Evolutionary conservation across 1,140 invertebrate species (phyloP).

Genomic region (Penaeus vannamei): DNA sequence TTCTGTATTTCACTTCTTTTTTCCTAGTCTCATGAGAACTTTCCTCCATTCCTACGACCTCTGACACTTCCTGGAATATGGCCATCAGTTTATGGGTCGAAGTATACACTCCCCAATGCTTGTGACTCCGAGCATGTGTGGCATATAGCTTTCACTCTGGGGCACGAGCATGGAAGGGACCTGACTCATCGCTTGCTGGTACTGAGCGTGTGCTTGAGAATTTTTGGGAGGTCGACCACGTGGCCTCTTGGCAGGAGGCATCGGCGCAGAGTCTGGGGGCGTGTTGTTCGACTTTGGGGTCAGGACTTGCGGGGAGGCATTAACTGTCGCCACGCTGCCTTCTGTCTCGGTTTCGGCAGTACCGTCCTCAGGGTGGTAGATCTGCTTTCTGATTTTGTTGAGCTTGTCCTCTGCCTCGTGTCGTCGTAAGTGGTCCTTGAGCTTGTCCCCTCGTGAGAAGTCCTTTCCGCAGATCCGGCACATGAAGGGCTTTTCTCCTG

Average conservation of each 20-base stretch:
- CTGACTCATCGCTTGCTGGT: constrained; percentile 51
- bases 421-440: constrained; percentile 66
- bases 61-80: neutral
- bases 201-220: constrained; percentile 40
- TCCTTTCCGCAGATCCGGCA: constrained; percentile 66
- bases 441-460: constrained; percentile 67
- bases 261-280: constrained; percentile 28
- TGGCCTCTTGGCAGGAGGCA: constrained; percentile 56
- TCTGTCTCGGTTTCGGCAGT: constrained; percentile 11
- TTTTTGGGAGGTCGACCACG: constrained; percentile 44
- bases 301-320: constrained; percentile 34
- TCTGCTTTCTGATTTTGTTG: constrained; percentile 66
- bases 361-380: constrained; percentile 60
- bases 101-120: constrained; percentile 68
- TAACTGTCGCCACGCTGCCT: neutral
- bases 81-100: constrained; percentile 64
- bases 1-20: neutral
- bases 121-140: constrained; percentile 66
- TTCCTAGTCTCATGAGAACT: neutral
- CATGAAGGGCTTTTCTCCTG: constrained; percentile 66
- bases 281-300: constrained; percentile 48
- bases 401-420: constrained; percentile 67
- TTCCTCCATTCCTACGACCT: neutral
- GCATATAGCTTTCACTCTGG: constrained; percentile 57
- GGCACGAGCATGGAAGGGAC: constrained; percentile 42